A percentile compares a stretch with the other conserved stretches of the same genome.
phyloP scores from a whole-genome alignment of 2,888 invertebrate genomes.

The Alloplasta piceator region DNA sequence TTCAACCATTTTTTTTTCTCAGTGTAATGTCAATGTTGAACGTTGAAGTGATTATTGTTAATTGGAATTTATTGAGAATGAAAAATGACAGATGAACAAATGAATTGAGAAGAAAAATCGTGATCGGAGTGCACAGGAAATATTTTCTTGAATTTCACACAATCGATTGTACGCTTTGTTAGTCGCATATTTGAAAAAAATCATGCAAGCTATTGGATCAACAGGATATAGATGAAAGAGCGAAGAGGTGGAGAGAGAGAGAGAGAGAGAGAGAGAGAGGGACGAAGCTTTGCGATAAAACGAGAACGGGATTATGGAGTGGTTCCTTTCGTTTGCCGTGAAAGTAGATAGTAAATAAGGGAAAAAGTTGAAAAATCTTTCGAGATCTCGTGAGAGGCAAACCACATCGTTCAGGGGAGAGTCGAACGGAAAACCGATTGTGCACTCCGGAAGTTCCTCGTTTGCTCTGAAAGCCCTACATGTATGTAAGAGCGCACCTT shows the following conservation, averaged over 20 bases:
- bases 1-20: too few species aligned
- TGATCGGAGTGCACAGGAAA: neutral
- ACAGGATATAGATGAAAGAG: neutral
- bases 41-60: too few species aligned
- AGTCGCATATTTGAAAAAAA: neutral
- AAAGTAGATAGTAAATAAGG: constrained; percentile 34
- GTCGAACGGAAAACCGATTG: constrained; percentile 16
- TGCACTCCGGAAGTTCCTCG: constrained; percentile 49
- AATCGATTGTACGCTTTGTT: neutral
- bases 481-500: constrained; percentile 27
- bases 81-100: neutral
- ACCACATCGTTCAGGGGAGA: neutral
- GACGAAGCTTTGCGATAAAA: neutral
- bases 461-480: constrained; percentile 44
- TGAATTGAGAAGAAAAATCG: neutral
- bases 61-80: too few species aligned
- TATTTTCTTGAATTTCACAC: neutral
- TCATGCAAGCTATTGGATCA: too few species aligned
- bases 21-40: too few species aligned
- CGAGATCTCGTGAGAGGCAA: constrained; percentile 13
- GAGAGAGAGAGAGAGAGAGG: neutral
- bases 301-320: constrained; percentile 1
- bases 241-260: neutral
- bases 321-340: constrained; percentile 14
- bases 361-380: constrained; percentile 42